Evolutionary conservation across 2,113 vertebrate species (phyloP).

Genomic region (Synodontis membranacea): DNA sequence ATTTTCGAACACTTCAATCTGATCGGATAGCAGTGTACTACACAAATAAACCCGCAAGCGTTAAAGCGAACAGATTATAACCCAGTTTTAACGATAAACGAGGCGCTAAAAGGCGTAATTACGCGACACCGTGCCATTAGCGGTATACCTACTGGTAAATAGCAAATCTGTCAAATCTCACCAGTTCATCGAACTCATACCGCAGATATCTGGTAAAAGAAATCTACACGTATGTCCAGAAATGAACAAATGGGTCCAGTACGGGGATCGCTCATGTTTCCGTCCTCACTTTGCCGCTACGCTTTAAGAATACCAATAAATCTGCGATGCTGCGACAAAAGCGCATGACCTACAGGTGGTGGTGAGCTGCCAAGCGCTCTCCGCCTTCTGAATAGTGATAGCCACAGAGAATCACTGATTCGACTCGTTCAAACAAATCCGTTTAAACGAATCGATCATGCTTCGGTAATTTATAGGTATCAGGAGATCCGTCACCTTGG

Average conservation of each 20-base stretch:
- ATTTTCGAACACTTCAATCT: not conserved
- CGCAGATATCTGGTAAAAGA: not conserved
- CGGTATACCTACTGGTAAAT: not conserved
- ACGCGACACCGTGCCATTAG: not conserved
- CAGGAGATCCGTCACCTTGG: too few relatives aligned
- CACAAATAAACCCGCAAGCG: not conserved
- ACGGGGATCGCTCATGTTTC: slow-evolving; percentile 14
- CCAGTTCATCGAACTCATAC: not conserved
- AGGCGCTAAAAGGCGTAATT: not conserved
- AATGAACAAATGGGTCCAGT: slow-evolving; percentile 24
- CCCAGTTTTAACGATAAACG: too few relatives aligned
- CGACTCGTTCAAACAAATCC: not conserved
- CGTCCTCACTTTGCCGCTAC: slow-evolving; percentile 33
- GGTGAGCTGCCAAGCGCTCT: slow-evolving; percentile 17
- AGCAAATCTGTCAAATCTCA: slow-evolving; percentile 11
- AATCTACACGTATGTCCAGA: not conserved
- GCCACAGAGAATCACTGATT: not conserved
- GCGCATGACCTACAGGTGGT: slow-evolving; percentile 57
- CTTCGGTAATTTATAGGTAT: not conserved
- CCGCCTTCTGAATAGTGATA: slow-evolving; percentile 23
- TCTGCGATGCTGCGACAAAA: slow-evolving; percentile 38
- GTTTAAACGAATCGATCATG: not conserved
- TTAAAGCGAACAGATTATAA: not conserved
- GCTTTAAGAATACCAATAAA: slow-evolving; percentile 51
- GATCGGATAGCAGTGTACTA: not conserved